Conservation (phyloP, 2,797 vertebrate species). For the Typhlichthys eigenmanni region DNA sequence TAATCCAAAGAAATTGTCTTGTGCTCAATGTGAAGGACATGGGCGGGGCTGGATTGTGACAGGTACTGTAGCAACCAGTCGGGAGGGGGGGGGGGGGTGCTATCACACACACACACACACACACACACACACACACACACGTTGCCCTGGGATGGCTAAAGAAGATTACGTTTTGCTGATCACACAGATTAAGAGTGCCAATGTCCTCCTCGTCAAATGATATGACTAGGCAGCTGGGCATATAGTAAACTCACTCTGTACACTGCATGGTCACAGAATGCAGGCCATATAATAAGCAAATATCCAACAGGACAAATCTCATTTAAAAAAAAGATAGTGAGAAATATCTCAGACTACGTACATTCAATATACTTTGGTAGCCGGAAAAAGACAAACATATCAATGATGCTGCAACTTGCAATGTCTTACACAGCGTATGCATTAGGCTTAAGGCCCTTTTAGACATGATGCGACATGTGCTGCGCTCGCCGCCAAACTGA, state of each 20-base stretch:
- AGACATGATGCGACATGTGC: too few species aligned
- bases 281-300: neutral
- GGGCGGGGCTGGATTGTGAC: neutral
- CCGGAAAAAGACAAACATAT: neutral
- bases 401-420: too few species aligned
- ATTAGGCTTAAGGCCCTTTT: too few species aligned
- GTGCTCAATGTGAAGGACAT: neutral
- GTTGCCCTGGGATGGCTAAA: slow-evolving; percentile 61
- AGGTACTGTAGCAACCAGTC: too few species aligned
- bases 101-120: neutral
- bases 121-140: neutral
- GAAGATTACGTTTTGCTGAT: slow-evolving; percentile 78
- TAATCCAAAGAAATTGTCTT: neutral
- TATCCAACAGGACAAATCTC: neutral
- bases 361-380: neutral
- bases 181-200: slow-evolving; percentile 64
- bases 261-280: neutral
- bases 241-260: neutral
- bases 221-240: slow-evolving; percentile 15
- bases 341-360: neutral
- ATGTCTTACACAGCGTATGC: too few species aligned
- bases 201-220: slow-evolving; percentile 26
- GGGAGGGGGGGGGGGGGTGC: too few species aligned
- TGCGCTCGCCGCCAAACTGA: too few species aligned
- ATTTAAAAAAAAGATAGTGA: neutral